These are phyloP conservation scores for Aphelenchoides bicaudatus DNA, from an alignment of 2,888 invertebrate species.

Conservation along the genomic window DNA sequence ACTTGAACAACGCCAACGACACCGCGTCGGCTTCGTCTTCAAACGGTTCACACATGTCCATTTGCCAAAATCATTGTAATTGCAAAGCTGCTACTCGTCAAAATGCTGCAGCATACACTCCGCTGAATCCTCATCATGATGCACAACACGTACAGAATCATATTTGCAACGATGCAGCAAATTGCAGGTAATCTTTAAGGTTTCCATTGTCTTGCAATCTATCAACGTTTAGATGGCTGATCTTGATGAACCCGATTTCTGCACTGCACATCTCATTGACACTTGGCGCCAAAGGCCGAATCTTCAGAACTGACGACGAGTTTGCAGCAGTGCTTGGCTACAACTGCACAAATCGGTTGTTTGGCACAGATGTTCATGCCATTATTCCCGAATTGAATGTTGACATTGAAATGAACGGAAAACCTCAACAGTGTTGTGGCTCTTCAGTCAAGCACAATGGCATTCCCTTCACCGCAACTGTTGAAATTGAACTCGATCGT, in stretches of 20 bases:
- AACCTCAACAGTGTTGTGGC: constrained; percentile 30
- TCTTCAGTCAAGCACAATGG: constrained; percentile 29
- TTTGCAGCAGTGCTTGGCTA: constrained; percentile 36
- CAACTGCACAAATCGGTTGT: constrained; percentile 34
- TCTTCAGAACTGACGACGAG: constrained; percentile 36
- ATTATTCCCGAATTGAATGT: constrained; percentile 31
- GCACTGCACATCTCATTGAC: constrained; percentile 33
- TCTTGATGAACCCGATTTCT: constrained; percentile 38
- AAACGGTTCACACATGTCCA: too few species aligned
- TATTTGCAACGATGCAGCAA: constrained; percentile 16
- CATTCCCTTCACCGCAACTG: constrained; percentile 32
- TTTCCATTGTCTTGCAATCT: too few species aligned
- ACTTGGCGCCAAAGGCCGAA: constrained; percentile 40
- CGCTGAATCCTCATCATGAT: constrained; percentile 17
- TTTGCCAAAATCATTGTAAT: too few species aligned
- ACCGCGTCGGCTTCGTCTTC: too few species aligned
- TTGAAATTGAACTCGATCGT: constrained; percentile 31
- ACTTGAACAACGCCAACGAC: too few species aligned
- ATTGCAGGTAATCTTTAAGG: too few species aligned
- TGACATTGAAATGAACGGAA: constrained; percentile 21
- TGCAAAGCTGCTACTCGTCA: too few species aligned
- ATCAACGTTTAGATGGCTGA: too few species aligned
- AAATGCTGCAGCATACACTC: not conserved
- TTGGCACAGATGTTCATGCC: constrained; percentile 37
- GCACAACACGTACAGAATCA: constrained; percentile 17